phyloP scores from a whole-genome alignment of 2,113 vertebrate genomes.

The Cromileptes altivelis region DNA sequence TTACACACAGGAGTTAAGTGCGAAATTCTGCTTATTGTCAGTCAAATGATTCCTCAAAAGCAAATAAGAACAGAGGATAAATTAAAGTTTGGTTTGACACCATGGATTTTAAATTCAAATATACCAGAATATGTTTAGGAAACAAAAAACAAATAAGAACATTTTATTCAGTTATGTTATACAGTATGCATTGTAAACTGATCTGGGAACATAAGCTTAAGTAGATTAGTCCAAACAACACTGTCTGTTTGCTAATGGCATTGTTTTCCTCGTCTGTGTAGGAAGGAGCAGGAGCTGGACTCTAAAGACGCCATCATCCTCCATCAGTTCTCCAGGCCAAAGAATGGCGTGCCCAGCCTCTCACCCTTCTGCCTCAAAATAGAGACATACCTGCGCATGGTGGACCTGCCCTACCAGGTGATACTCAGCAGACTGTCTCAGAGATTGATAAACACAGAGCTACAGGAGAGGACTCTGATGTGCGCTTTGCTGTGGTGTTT shows the following conservation, averaged over 20 bases:
- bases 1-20: background rate
- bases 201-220: background rate
- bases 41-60: conserved; percentile 1
- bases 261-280: conserved; percentile 61
- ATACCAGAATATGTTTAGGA: background rate
- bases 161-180: background rate
- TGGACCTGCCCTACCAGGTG: conserved; percentile 98
- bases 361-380: conserved; percentile 98
- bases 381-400: conserved; percentile 98
- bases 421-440: background rate
- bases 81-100: background rate
- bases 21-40: background rate
- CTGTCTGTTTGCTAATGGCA: background rate
- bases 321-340: conserved; percentile 97
- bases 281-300: conserved; percentile 97
- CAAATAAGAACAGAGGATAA: background rate
- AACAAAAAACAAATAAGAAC: background rate
- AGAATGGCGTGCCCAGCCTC: conserved; percentile 93
- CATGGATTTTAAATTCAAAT: background rate
- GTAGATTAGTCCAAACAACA: background rate
- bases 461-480: background rate
- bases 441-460: background rate
- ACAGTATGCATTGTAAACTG: background rate
- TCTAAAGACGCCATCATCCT: conserved; percentile 98
- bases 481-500: background rate